Evolutionary conservation across 2,888 invertebrate species (phyloP).

Genomic region (Xylophagus ater): DNA sequence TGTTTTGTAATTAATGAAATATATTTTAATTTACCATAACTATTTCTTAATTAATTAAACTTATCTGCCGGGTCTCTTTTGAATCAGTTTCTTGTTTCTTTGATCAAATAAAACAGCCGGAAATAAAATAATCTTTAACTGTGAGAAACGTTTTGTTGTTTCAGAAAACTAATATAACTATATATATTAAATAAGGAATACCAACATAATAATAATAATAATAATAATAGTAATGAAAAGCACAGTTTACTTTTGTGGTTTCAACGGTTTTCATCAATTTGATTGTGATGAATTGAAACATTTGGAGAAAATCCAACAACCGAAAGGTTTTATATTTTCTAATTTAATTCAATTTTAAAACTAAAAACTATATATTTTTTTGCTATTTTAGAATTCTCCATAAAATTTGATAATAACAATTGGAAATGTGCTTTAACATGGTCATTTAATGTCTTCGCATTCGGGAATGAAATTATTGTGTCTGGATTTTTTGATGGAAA

Average conservation of each 20-base stretch:
- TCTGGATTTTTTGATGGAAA: constrained; percentile 24
- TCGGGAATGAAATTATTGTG: constrained; percentile 20
- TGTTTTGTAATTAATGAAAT: no score
- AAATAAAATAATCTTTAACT: no score
- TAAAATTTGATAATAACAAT: background rate
- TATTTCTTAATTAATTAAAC: no score
- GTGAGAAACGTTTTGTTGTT: no score
- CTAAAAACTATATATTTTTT: background rate
- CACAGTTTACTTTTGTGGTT: constrained; percentile 28
- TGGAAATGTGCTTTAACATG: constrained; percentile 23
- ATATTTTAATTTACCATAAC: no score
- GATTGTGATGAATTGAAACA: constrained; percentile 20
- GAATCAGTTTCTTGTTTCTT: no score
- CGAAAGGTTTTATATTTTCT: constrained; percentile 10
- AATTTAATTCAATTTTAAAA: background rate
- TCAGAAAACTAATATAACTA: no score
- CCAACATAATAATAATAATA: constrained; percentile 3
- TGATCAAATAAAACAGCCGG: no score
- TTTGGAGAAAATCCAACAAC: constrained; percentile 13
- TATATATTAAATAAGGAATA: no score
- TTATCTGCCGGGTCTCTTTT: no score
- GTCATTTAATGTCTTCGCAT: constrained; percentile 29
- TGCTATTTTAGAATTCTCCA: constrained; percentile 12
- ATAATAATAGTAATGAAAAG: no score
- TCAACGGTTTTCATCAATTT: constrained; percentile 36